Base-by-base conservation (phyloP, 2,113 vertebrate genomes). In the Odontesthes bonariensis region DNA sequence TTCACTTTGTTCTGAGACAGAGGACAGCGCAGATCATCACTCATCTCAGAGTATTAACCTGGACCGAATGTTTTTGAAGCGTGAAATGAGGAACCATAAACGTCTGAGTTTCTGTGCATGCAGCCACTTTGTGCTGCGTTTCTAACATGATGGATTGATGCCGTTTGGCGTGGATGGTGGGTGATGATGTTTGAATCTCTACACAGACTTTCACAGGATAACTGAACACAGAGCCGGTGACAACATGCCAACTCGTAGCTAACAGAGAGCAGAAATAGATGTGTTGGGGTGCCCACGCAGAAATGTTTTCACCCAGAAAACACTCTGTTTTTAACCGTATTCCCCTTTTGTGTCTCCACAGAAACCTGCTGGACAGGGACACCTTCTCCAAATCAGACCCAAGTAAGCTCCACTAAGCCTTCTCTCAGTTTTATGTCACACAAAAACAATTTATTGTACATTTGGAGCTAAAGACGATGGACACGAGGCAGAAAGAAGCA, bases 301-400 rank as follows among this genome's bases (percentile, higher is more conserved):
- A 11, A 23, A 58, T 35, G 17, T 27, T 27, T 3, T 76, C 0
- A 33, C 57, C 27, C 35, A 58, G 42, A 16, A 3, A 72, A 59
- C 40, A 32, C 14, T 44, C 42, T 73, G 32, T 80, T 60, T 72
- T 46, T 88, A 20, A 82, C 32, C 20, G 0, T 57, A 19, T 71
- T 23, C 1, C 4, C 54, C 60, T 22, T 78, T 77, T 91, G 32
- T 87, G 53, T 88, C 83, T 91, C 75, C 53, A 77, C 91, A 95
- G 94, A 90, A 94, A 95, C 84, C 93, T 95, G 46, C 95, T 99
- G 89, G 97, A 99, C 93, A 96, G 94, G 92, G 97, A 99, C 89
- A 98, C 97, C 0, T 98, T 98, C 94, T 98, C 96, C 88, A 98
- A 98, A 90, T 98, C 96, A 64, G 96, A 98, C 93, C 96, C 96